These are phyloP conservation scores for Liodrosophila aerea DNA, from an alignment of 2,888 invertebrate species.

Conservation along the genomic window DNA sequence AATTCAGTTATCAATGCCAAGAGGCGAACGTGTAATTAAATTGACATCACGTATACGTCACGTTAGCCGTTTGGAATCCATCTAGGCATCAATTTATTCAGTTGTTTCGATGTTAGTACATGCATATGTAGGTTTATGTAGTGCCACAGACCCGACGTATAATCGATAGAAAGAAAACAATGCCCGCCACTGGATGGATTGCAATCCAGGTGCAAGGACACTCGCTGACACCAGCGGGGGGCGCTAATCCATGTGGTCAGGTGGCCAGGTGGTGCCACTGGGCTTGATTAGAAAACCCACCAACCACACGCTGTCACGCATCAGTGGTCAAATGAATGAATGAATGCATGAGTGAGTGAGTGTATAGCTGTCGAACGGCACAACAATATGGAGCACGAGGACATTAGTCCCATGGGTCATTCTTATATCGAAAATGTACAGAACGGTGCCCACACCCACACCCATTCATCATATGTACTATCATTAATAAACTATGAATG, in stretches of 20 bases:
- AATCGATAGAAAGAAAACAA: constrained; percentile 55
- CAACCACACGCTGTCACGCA: constrained; percentile 1
- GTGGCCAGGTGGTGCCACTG: not conserved
- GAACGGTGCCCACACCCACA: not conserved
- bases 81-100: constrained; percentile 1
- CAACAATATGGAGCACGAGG: constrained; percentile 19
- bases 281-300: constrained; percentile 2
- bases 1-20: constrained; percentile 5
- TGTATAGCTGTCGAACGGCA: not conserved
- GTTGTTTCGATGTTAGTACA: constrained; percentile 29
- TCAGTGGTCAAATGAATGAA: constrained; percentile 24
- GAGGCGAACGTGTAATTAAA: constrained; percentile 25
- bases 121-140: constrained; percentile 18
- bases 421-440: constrained; percentile 1
- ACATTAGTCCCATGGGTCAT: constrained; percentile 7
- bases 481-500: not conserved
- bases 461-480: not conserved
- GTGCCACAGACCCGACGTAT: constrained; percentile 28
- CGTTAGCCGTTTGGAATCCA: constrained; percentile 28
- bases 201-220: constrained; percentile 53
- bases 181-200: constrained; percentile 19
- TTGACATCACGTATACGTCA: constrained; percentile 51
- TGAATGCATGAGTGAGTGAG: constrained; percentile 25
- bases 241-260: constrained; percentile 15
- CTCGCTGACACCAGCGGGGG: constrained; percentile 1